phyloP scores from a whole-genome alignment of 2,797 vertebrate genomes.

The Potorous gilbertii region DNA sequence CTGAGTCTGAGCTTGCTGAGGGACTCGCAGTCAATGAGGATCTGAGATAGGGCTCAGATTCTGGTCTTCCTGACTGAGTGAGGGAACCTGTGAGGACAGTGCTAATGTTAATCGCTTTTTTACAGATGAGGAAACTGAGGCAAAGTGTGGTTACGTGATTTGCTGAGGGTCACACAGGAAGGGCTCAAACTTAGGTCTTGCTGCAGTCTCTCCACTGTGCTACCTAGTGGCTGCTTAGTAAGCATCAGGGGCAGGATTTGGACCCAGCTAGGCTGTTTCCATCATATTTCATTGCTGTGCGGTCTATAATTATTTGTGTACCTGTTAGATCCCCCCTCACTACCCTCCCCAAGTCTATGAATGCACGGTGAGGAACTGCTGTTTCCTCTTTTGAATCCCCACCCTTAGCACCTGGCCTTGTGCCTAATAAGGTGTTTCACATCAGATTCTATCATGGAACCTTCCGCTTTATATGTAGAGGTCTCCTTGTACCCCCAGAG shows the following conservation, averaged over 20 bases:
- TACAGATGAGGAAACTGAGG: background rate
- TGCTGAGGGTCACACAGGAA: background rate
- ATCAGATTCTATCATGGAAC: background rate
- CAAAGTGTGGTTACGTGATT: background rate
- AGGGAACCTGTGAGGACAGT: background rate
- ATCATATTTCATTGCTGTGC: background rate
- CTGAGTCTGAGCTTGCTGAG: background rate
- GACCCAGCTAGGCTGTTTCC: background rate
- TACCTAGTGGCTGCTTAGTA: background rate
- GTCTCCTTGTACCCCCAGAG: background rate
- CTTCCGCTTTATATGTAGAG: background rate
- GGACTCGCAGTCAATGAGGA: background rate
- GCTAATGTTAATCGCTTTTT: background rate
- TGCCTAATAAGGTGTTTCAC: background rate
- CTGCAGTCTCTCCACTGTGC: background rate
- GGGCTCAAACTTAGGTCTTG: background rate
- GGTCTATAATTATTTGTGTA: background rate
- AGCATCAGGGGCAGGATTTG: background rate
- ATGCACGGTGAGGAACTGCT: background rate
- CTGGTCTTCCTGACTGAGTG: background rate
- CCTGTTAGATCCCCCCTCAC: background rate
- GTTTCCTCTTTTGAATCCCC: background rate
- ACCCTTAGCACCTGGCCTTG: background rate
- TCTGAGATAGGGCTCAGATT: background rate
- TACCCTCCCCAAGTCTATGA: background rate